phyloP scores from a whole-genome alignment of 2,888 invertebrate genomes.

The Leptarthrus brevirostris region DNA sequence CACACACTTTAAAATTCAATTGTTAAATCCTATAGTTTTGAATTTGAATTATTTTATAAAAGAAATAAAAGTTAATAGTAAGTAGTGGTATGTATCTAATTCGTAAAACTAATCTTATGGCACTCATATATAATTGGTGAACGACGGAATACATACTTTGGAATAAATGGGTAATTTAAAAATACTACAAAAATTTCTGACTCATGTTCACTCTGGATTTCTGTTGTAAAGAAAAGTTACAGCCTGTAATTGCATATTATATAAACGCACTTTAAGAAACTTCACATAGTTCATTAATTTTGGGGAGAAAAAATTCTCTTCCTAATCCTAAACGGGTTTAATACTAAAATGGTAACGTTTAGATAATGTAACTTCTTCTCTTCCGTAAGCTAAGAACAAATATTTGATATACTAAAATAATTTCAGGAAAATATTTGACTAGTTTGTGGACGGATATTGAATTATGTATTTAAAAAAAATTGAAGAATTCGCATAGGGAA shows the following conservation, averaged over 20 bases:
- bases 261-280: no score
- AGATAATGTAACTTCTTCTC: slow-evolving; percentile 16
- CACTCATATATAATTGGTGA: background rate
- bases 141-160: background rate
- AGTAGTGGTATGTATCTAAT: no score
- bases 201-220: background rate
- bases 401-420: slow-evolving; percentile 41
- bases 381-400: slow-evolving; percentile 33
- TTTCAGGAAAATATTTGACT: slow-evolving; percentile 51
- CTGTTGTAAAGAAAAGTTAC: background rate
- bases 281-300: slow-evolving; percentile 30
- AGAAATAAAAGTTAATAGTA: no score
- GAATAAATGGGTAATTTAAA: background rate
- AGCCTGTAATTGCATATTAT: no score
- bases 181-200: background rate
- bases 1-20: no score
- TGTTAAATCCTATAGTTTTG: no score
- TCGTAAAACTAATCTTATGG: no score
- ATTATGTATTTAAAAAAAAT: slow-evolving; percentile 51
- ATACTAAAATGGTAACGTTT: slow-evolving; percentile 54
- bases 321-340: slow-evolving; percentile 51
- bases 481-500: background rate
- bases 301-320: slow-evolving; percentile 4
- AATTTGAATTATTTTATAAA: no score
- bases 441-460: slow-evolving; percentile 53